phyloP scores from a whole-genome alignment of 2,797 vertebrate genomes.

The Petrocephalus sullivani region DNA sequence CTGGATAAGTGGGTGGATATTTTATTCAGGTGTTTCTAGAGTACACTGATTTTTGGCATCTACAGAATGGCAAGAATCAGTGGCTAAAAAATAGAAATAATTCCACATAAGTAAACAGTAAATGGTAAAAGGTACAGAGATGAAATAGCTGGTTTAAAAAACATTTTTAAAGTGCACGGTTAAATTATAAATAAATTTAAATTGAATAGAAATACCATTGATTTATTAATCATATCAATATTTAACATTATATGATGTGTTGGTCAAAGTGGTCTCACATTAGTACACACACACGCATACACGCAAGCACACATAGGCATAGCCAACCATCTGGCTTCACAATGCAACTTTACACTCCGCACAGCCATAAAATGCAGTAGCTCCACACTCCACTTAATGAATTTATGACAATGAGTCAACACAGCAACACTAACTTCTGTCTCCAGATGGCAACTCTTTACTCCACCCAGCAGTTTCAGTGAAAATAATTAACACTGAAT shows the following conservation, averaged over 20 bases:
- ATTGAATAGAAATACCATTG: neutral
- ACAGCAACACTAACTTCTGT: neutral
- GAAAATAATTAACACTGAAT: conserved; percentile 4
- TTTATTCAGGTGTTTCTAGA: neutral
- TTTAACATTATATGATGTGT: neutral
- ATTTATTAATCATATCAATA: neutral
- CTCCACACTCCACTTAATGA: neutral
- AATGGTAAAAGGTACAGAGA: neutral
- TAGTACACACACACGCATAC: neutral
- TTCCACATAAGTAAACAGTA: neutral
- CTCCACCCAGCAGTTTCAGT: conserved; percentile 10
- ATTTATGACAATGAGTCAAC: neutral
- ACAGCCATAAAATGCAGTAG: neutral
- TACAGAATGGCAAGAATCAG: neutral
- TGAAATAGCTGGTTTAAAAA: neutral
- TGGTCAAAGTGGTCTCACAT: neutral
- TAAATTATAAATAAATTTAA: neutral
- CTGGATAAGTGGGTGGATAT: neutral
- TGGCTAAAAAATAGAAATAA: neutral
- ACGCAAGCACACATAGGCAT: neutral
- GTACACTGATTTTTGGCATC: too few relatives aligned
- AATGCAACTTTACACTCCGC: neutral
- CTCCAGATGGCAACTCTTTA: conserved; percentile 6
- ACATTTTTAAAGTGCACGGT: neutral
- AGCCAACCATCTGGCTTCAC: neutral